These are phyloP conservation scores for Heliconius erato DNA, from an alignment of 2,888 invertebrate species.

Conservation along the genomic window DNA sequence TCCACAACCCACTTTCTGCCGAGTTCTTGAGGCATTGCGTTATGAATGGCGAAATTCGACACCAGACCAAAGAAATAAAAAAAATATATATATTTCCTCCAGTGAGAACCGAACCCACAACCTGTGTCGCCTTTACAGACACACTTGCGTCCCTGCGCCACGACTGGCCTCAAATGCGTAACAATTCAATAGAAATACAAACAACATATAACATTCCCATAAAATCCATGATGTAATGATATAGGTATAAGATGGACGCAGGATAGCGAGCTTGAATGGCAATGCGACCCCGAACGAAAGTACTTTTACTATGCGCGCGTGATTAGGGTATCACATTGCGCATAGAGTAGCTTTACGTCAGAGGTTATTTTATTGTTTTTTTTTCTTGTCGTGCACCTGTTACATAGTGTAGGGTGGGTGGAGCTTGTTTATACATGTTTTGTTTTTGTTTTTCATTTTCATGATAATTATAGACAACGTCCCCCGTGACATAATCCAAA, in stretches of 20 bases:
- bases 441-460: neutral
- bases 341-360: conserved; percentile 27
- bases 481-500: neutral
- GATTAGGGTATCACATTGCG: conserved; percentile 70
- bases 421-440: neutral
- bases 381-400: neutral
- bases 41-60: no score
- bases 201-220: conserved; percentile 51
- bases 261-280: conserved; percentile 71
- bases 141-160: no score
- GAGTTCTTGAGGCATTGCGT: no score
- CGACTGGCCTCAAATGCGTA: neutral
- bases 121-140: no score
- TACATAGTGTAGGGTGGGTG: neutral
- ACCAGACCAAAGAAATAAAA: no score
- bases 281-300: conserved; percentile 84
- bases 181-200: conserved; percentile 34
- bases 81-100: no score
- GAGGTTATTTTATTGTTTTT: neutral
- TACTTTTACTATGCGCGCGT: conserved; percentile 84
- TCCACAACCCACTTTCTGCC: no score
- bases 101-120: no score
- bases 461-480: neutral
- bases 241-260: conserved; percentile 65
- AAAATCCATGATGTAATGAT: conserved; percentile 57